Conservation (phyloP, 2,113 vertebrate species). For the Osmerus eperlanus region DNA sequence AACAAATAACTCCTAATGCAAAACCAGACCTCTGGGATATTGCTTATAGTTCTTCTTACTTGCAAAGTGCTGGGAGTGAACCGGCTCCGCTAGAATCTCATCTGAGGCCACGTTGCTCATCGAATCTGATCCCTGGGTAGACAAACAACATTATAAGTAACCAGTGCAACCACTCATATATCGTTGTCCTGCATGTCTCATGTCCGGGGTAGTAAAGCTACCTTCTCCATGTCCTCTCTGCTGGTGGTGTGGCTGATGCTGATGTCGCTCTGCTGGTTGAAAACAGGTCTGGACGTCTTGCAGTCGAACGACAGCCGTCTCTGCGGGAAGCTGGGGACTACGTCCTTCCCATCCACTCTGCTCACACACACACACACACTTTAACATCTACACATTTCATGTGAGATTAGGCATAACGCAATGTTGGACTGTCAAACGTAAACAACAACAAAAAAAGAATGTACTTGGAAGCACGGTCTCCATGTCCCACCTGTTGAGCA, state of each 20-base stretch:
- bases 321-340: constrained; percentile 76
- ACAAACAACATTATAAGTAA: neutral
- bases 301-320: constrained; percentile 80
- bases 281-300: constrained; percentile 78
- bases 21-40: neutral
- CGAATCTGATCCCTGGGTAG: constrained; percentile 68
- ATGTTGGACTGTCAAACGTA: too few relatives aligned
- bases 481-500: constrained; percentile 82
- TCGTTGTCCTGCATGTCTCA: neutral
- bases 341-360: constrained; percentile 91
- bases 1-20: neutral
- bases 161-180: neutral
- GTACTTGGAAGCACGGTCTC: neutral
- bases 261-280: constrained; percentile 78
- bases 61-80: constrained; percentile 82
- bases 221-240: constrained; percentile 74
- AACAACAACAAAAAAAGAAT: neutral
- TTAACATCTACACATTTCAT: neutral
- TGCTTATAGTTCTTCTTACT: constrained; percentile 64
- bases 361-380: neutral
- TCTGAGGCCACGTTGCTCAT: constrained; percentile 78
- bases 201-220: constrained; percentile 13
- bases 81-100: constrained; percentile 79
- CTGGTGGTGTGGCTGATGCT: constrained; percentile 76
- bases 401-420: neutral